Evolutionary conservation across 2,113 vertebrate species (phyloP).

Genomic region (Willisornis vidua): DNA sequence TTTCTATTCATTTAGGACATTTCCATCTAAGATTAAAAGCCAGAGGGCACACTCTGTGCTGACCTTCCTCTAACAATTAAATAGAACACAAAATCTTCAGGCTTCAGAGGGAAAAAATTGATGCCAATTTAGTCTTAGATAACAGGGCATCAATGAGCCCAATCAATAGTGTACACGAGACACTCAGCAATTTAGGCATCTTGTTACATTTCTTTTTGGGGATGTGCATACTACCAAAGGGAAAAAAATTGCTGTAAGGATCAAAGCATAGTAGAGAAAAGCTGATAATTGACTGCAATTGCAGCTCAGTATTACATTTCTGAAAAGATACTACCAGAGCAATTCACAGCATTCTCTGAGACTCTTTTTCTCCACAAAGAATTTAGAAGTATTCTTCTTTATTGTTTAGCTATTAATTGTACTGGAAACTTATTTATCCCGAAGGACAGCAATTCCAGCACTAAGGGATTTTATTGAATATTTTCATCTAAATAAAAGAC

Average conservation of each 20-base stretch:
- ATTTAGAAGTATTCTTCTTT: neutral
- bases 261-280: slow-evolving; percentile 28
- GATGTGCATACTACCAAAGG: neutral
- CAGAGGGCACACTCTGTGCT: slow-evolving; percentile 42
- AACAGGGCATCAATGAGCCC: slow-evolving; percentile 45
- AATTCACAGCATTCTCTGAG: neutral
- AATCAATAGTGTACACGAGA: slow-evolving; percentile 47
- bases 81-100: slow-evolving; percentile 48
- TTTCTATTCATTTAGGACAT: slow-evolving; percentile 56
- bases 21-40: slow-evolving; percentile 53
- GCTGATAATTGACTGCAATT: slow-evolving; percentile 31
- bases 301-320: neutral
- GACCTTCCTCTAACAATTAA: slow-evolving; percentile 68
- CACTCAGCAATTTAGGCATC: slow-evolving; percentile 36
- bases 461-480: slow-evolving; percentile 33
- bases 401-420: slow-evolving; percentile 11
- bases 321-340: neutral
- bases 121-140: slow-evolving; percentile 48
- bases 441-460: neutral
- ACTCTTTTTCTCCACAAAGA: neutral
- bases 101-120: slow-evolving; percentile 5
- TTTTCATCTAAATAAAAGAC: slow-evolving; percentile 25
- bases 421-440: neutral
- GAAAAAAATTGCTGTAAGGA: neutral
- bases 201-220: neutral